Evolutionary conservation across 2,113 vertebrate genomes (phyloP).

Genomic region (Dolichallabes microphthalmus): DNA sequence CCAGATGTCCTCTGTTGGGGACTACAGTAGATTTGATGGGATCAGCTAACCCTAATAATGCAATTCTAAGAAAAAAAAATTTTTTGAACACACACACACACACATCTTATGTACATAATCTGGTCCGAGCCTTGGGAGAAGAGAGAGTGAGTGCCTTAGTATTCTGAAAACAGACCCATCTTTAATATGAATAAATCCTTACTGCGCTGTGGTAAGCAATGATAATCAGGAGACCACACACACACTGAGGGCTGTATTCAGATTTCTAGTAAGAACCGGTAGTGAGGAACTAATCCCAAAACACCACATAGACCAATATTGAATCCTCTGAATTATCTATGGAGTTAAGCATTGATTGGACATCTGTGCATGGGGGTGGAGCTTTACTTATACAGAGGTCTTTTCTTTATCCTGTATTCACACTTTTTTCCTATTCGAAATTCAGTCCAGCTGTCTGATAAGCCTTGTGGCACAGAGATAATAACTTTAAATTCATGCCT

Average conservation of each 20-base stretch:
- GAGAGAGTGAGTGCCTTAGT: not conserved
- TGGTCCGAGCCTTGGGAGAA: slow-evolving; percentile 11
- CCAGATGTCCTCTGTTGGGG: slow-evolving; percentile 41
- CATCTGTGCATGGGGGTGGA: not conserved
- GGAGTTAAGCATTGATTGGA: slow-evolving; percentile 6
- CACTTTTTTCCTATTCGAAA: not conserved
- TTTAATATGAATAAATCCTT: slow-evolving; percentile 25
- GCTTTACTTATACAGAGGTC: not conserved
- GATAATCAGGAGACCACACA: slow-evolving; percentile 48
- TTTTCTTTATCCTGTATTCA: not conserved
- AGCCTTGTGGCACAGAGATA: not conserved
- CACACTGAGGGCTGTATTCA: slow-evolving; percentile 20
- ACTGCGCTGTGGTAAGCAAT: slow-evolving; percentile 26
- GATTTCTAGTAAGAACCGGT: not conserved
- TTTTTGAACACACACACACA: slow-evolving; percentile 3
- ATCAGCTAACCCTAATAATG: slow-evolving; percentile 26
- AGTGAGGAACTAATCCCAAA: not conserved
- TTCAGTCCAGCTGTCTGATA: slow-evolving; percentile 2
- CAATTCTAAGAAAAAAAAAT: slow-evolving; percentile 9
- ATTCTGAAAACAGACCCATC: slow-evolving; percentile 28
- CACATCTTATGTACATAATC: slow-evolving; percentile 9
- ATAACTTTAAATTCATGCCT: not conserved
- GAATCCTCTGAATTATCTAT: not conserved
- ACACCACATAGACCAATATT: not conserved
- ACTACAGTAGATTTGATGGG: slow-evolving; percentile 16